These are phyloP conservation scores for Girardinichthys multiradiatus DNA, from an alignment of 2,113 vertebrate species.

Conservation along the genomic window DNA sequence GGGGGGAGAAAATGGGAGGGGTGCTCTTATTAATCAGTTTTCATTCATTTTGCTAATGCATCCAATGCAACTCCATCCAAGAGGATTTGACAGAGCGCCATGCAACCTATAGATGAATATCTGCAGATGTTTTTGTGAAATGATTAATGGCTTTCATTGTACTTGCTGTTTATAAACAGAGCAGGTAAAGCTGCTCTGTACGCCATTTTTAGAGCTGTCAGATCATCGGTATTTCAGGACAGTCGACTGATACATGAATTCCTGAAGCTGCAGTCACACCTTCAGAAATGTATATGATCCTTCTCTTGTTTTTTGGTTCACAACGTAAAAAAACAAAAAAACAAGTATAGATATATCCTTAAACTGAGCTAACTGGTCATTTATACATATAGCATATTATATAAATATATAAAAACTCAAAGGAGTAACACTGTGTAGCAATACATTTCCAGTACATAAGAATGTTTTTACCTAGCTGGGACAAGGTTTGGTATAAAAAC, in stretches of 20 bases:
- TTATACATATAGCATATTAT: slow-evolving; percentile 55
- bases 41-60: slow-evolving; percentile 43
- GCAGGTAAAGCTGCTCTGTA: slow-evolving; percentile 38
- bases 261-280: slow-evolving; percentile 48
- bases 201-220: slow-evolving; percentile 44
- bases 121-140: slow-evolving; percentile 37
- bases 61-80: slow-evolving; percentile 67
- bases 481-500: slow-evolving; percentile 58
- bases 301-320: slow-evolving; percentile 33
- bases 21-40: slow-evolving; percentile 27
- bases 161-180: slow-evolving; percentile 40
- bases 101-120: slow-evolving; percentile 20
- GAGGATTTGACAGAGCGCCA: slow-evolving; percentile 36
- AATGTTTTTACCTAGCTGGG: slow-evolving; percentile 80
- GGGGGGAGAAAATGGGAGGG: neutral
- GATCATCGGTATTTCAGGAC: slow-evolving; percentile 24
- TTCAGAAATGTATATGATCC: slow-evolving; percentile 62
- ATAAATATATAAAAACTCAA: slow-evolving; percentile 62
- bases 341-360: slow-evolving; percentile 55
- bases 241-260: slow-evolving; percentile 1
- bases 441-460: slow-evolving; percentile 80
- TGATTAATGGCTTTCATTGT: slow-evolving; percentile 44
- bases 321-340: slow-evolving; percentile 37
- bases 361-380: slow-evolving; percentile 78
- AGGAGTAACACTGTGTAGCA: slow-evolving; percentile 81